These are phyloP conservation scores for Allobates femoralis DNA, from an alignment of 2,797 vertebrate genomes.

Conservation along the genomic window DNA sequence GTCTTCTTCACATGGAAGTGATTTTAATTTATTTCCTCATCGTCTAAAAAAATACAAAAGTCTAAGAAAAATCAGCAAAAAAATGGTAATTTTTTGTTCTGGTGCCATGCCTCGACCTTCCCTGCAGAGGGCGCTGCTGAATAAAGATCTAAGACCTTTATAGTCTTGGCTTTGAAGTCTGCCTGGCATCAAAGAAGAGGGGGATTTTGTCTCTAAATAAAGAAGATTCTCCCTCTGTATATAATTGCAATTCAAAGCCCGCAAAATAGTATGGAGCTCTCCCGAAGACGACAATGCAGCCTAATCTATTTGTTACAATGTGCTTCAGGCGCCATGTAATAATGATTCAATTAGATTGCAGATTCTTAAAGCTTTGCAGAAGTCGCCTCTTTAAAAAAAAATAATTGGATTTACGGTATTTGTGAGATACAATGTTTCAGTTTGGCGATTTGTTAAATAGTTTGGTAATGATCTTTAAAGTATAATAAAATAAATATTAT, in stretches of 20 bases:
- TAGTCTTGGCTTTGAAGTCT: conserved; percentile 39
- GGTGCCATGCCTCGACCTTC: not conserved
- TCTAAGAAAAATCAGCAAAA: not conserved
- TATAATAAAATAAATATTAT: not conserved
- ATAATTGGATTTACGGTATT: conserved; percentile 29
- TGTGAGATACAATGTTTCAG: not conserved
- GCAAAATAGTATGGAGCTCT: conserved; percentile 26
- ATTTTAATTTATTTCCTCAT: not conserved
- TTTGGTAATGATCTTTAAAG: not conserved
- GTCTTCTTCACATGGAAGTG: not conserved
- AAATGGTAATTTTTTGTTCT: not conserved
- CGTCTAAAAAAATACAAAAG: too few species aligned
- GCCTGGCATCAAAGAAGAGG: conserved; percentile 25
- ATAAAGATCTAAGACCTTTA: conserved; percentile 2
- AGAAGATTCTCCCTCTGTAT: conserved; percentile 33
- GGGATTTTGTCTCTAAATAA: conserved; percentile 45
- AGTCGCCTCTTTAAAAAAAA: not conserved
- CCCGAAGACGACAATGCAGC: conserved; percentile 34
- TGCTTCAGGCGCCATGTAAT: conserved; percentile 34
- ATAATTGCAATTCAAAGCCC: conserved; percentile 43
- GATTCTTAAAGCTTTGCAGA: not conserved
- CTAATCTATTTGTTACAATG: conserved; percentile 43
- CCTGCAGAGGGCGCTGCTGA: conserved; percentile 48
- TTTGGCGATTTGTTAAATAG: not conserved
- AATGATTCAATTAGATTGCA: conserved; percentile 44